Conservation (phyloP, 2,797 vertebrate genomes). For the Myotis daubentonii region DNA sequence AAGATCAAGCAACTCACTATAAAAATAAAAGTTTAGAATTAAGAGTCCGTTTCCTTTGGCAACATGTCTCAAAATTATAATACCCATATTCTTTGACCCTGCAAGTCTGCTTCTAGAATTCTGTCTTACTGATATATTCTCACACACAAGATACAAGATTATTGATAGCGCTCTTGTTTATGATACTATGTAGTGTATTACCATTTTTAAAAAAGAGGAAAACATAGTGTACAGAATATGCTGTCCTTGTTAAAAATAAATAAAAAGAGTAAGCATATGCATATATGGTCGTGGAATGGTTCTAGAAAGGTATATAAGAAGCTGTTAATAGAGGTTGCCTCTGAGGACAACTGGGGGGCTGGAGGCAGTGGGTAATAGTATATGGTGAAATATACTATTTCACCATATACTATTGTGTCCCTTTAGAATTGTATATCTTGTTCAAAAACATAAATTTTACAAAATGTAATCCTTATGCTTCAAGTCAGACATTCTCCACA, state of each 20-base stretch:
- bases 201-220: background rate
- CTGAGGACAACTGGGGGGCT: background rate
- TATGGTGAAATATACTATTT: no score
- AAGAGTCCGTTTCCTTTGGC: background rate
- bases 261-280: background rate
- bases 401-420: background rate
- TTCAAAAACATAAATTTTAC: background rate
- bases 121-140: background rate
- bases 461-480: background rate
- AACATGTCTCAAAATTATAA: background rate
- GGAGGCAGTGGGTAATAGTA: fast-evolving
- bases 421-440: background rate
- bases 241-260: background rate
- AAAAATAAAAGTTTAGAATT: background rate
- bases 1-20: background rate
- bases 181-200: background rate
- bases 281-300: background rate
- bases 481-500: background rate
- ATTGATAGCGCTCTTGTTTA: background rate
- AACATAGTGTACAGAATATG: background rate
- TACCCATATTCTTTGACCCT: background rate
- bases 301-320: background rate
- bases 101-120: background rate
- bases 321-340: background rate
- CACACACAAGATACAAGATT: background rate